A percentile compares a stretch with the other conserved stretches of the same genome.
Evolutionary conservation across 2,888 invertebrate genomes (phyloP).

Genomic region (Anarsia innoxiella): DNA sequence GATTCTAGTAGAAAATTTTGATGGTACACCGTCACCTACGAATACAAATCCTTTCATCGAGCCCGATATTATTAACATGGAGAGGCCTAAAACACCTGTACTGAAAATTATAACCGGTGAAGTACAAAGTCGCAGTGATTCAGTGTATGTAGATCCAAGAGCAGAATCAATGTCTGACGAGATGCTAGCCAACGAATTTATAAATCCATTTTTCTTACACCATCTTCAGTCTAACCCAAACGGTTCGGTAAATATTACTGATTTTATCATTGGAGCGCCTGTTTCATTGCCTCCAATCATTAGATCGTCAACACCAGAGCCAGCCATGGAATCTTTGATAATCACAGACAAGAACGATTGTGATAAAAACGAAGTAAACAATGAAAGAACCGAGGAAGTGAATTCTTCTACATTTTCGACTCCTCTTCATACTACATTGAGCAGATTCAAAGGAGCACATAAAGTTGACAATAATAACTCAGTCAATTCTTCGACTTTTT

Average conservation of each 20-base stretch:
- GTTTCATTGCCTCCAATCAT: conserved; percentile 60
- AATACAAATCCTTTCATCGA: conserved; percentile 45
- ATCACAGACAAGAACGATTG: conserved; percentile 24
- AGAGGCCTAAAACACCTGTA: conserved; percentile 60
- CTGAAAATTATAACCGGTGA: conserved; percentile 55
- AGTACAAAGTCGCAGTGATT: conserved; percentile 36
- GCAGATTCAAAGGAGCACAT: conserved; percentile 13
- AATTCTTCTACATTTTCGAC: conserved; percentile 28
- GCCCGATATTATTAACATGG: conserved; percentile 28
- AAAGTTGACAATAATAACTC: conserved; percentile 2
- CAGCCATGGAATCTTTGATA: conserved; percentile 42
- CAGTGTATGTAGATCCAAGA: conserved; percentile 38
- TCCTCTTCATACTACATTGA: conserved; percentile 26
- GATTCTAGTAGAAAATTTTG: conserved; percentile 37
- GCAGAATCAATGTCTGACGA: conserved; percentile 31
- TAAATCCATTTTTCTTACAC: conserved; percentile 56
- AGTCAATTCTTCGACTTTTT: conserved; percentile 32
- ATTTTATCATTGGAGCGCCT: conserved; percentile 71
- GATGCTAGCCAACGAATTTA: conserved; percentile 43
- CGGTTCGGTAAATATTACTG: conserved; percentile 39
- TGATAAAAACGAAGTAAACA: conserved; percentile 11
- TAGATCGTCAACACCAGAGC: conserved; percentile 46
- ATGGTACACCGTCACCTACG: conserved; percentile 21
- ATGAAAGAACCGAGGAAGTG: conserved; percentile 14
- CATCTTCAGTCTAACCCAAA: conserved; percentile 27